Evolutionary conservation across 2,797 vertebrate species (phyloP).

Genomic region (Balearica regulorum): DNA sequence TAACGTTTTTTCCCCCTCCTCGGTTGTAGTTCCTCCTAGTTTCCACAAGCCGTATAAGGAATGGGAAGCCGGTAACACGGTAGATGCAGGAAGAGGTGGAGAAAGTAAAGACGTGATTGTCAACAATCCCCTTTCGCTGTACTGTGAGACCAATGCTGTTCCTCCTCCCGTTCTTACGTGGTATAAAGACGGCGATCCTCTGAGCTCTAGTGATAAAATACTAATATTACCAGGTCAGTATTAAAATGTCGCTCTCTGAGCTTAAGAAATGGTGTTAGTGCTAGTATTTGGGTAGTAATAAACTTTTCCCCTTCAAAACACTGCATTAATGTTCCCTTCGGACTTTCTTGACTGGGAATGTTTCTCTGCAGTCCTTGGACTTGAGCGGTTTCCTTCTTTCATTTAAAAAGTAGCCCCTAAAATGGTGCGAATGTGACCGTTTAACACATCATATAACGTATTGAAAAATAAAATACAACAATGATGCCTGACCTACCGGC

Average conservation of each 20-base stretch:
- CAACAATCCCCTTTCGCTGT: constrained; percentile 91
- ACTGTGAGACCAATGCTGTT: constrained; percentile 92
- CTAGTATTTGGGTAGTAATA: neutral
- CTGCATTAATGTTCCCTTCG: neutral
- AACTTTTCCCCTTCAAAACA: neutral
- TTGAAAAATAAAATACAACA: neutral
- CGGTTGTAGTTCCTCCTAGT: constrained; percentile 87
- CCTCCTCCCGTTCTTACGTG: constrained; percentile 93
- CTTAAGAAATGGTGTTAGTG: neutral
- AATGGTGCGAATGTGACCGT: neutral
- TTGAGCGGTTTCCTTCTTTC: neutral
- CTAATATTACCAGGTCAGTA: constrained; percentile 88
- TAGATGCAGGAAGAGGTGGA: constrained; percentile 53
- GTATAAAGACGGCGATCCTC: constrained; percentile 87
- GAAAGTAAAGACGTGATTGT: constrained; percentile 85
- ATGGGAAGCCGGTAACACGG: constrained; percentile 72
- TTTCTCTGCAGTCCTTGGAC: neutral
- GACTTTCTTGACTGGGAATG: neutral
- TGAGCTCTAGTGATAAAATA: constrained; percentile 86
- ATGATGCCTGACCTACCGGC: neutral
- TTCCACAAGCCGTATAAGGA: constrained; percentile 79
- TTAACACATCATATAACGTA: neutral
- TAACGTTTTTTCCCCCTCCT: neutral
- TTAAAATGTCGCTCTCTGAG: neutral
- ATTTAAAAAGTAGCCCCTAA: neutral